Percentiles rank a stretch among this genome's conserved stretches.
phyloP scores from a whole-genome alignment of 2,797 vertebrate genomes.

The Anguilla pacifica region DNA sequence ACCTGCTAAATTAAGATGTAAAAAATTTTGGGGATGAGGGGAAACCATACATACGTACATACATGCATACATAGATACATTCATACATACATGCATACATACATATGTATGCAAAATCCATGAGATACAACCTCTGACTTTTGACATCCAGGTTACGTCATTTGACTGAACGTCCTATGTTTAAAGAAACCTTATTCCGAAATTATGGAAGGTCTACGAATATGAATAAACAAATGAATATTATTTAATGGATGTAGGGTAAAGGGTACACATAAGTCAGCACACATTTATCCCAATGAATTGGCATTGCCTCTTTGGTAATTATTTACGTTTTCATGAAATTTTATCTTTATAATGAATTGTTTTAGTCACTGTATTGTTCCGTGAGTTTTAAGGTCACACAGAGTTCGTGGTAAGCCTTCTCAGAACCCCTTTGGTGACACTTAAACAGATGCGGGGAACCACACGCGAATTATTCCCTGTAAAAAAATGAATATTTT shows the following conservation, averaged over 20 bases:
- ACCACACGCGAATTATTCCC: slow-evolving; percentile 35
- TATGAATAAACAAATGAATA: not conserved
- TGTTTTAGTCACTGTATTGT: slow-evolving; percentile 22
- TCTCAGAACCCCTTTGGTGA: slow-evolving; percentile 24
- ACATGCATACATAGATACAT: too few relatives aligned
- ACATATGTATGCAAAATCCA: too few relatives aligned
- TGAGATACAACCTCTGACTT: too few relatives aligned
- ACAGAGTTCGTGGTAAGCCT: slow-evolving; percentile 11
- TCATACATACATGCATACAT: too few relatives aligned
- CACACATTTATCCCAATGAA: slow-evolving; percentile 2
- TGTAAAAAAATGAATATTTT: slow-evolving; percentile 68
- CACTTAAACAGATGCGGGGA: slow-evolving; percentile 32
- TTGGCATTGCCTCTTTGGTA: not conserved
- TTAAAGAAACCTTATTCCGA: not conserved
- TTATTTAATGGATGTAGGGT: not conserved
- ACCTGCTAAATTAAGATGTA: too few relatives aligned
- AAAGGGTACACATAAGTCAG: not conserved
- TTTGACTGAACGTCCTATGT: not conserved
- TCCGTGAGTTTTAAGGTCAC: slow-evolving; percentile 32
- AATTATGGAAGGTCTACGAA: not conserved
- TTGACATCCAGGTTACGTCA: not conserved
- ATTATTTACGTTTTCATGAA: not conserved
- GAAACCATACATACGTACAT: too few relatives aligned
- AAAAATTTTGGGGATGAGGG: too few relatives aligned
- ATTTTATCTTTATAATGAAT: not conserved